Evolutionary conservation across 2,113 vertebrate species (phyloP).

Genomic region (Octodon degus): DNA sequence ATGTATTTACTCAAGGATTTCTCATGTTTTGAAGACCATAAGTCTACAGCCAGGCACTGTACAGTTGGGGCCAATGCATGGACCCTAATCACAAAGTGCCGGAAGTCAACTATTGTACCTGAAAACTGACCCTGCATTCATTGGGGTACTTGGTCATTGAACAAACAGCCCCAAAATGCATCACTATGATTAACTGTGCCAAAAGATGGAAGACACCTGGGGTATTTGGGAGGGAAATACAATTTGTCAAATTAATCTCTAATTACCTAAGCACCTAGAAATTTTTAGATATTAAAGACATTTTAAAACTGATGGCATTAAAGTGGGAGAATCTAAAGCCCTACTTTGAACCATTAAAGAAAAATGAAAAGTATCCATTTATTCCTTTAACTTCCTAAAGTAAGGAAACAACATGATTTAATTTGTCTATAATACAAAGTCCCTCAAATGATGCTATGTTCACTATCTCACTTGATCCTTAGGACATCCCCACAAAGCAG

Average conservation of each 20-base stretch:
- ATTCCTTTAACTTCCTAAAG: background rate
- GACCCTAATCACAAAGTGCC: background rate
- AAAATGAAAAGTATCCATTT: conserved; percentile 26
- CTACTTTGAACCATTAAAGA: background rate
- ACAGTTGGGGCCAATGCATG: fast-evolving
- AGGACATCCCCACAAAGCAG: background rate
- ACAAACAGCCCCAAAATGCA: background rate
- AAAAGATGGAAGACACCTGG: background rate
- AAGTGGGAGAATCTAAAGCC: background rate
- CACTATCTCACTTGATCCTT: background rate
- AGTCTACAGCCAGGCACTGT: background rate
- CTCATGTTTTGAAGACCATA: background rate
- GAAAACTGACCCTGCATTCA: background rate
- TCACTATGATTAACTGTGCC: background rate
- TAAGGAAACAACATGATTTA: background rate
- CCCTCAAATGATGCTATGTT: background rate
- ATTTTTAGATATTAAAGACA: background rate
- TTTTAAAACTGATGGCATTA: background rate
- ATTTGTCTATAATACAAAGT: background rate
- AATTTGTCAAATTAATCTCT: background rate
- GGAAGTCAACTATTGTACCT: background rate
- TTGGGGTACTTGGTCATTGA: fast-evolving
- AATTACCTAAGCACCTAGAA: background rate
- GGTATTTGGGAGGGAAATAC: background rate
- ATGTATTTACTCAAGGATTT: background rate